Evolutionary conservation across 1,140 invertebrate species (phyloP).

Genomic region (Arctopsyche grandis): DNA sequence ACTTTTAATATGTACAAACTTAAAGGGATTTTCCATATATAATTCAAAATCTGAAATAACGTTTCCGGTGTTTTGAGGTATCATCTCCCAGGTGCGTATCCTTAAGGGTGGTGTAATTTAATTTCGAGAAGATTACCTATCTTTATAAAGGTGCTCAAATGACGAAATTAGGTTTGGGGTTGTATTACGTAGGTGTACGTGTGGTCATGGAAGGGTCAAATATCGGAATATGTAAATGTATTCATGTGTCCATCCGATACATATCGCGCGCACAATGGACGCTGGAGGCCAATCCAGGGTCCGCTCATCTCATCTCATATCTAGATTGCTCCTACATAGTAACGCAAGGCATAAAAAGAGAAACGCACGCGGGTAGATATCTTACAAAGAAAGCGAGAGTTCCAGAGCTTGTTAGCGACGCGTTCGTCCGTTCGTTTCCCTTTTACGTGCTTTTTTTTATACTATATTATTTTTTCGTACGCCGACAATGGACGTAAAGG

Average conservation of each 20-base stretch:
- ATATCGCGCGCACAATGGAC: slow-evolving; percentile 25
- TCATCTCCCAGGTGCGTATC: no score
- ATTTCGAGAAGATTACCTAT: no score
- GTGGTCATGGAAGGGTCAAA: not conserved
- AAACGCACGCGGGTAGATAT: not conserved
- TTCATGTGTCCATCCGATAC: slow-evolving; percentile 10
- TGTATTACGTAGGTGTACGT: no score
- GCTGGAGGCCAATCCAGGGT: not conserved
- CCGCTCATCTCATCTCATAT: slow-evolving; percentile 9
- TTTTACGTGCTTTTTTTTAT: not conserved
- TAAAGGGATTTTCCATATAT: no score
- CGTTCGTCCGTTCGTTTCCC: not conserved
- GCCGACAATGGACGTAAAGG: not conserved
- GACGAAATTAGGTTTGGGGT: no score
- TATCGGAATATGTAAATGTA: slow-evolving; percentile 6
- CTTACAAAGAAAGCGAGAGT: slow-evolving; percentile 14
- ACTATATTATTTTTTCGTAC: not conserved
- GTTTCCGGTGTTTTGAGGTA: no score
- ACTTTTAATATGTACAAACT: no score
- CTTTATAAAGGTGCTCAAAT: no score
- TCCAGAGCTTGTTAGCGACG: slow-evolving; percentile 7
- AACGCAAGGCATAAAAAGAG: not conserved
- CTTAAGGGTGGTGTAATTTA: no score
- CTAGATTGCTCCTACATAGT: not conserved
- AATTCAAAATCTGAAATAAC: no score